phyloP scores from a whole-genome alignment of 2,888 invertebrate genomes.

The Clunio marinus region DNA sequence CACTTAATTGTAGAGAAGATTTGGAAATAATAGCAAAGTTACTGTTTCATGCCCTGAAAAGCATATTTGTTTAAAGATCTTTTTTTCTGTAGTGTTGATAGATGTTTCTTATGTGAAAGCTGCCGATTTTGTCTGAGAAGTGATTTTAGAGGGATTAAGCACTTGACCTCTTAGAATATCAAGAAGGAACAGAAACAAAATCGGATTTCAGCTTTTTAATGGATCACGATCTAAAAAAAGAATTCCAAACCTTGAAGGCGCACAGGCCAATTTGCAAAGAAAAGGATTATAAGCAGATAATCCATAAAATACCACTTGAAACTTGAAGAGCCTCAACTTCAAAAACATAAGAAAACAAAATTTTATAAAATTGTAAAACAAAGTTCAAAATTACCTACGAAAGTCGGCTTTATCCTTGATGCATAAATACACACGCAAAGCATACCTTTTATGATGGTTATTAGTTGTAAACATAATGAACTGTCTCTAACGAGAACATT shows the following conservation, averaged over 20 bases:
- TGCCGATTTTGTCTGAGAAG: constrained; percentile 6
- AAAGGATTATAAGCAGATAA: constrained; percentile 36
- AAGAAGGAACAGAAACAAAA: constrained; percentile 31
- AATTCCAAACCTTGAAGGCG: constrained; percentile 10
- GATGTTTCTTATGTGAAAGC: not conserved
- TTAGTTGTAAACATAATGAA: constrained; percentile 36
- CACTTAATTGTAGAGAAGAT: constrained; percentile 21
- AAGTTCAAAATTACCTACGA: not conserved
- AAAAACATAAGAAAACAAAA: not conserved
- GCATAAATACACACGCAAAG: not conserved
- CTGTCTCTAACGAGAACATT: constrained; percentile 22
- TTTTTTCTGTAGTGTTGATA: not conserved
- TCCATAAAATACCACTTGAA: constrained; percentile 39
- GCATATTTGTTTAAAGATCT: not conserved
- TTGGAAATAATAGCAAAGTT: too few relatives aligned
- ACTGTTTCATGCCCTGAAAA: constrained; percentile 11
- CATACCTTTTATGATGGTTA: constrained; percentile 24
- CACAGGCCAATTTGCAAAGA: constrained; percentile 30
- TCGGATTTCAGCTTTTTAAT: constrained; percentile 21
- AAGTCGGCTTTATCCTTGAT: not conserved
- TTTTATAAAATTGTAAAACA: not conserved
- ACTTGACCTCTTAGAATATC: constrained; percentile 34
- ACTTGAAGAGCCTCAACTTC: not conserved
- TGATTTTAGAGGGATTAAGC: constrained; percentile 26
- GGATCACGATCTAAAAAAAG: not conserved